These are phyloP conservation scores for Mayetiola destructor DNA, from an alignment of 2,888 invertebrate genomes.

Conservation along the genomic window DNA sequence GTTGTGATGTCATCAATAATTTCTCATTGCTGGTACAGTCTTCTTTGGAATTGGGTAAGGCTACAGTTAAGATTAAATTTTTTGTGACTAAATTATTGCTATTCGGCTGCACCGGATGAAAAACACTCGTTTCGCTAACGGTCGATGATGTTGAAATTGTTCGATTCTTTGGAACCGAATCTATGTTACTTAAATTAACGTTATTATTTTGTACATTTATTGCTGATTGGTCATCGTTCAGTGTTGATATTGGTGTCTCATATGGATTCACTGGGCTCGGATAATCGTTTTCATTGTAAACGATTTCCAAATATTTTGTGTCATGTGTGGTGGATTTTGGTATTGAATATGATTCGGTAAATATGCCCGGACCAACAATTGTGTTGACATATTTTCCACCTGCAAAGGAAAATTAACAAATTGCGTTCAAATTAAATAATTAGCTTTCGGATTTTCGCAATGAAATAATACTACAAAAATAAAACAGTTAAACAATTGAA, in stretches of 20 bases:
- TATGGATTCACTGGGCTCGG: constrained; percentile 18
- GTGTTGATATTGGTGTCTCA: constrained; percentile 20
- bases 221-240: constrained; percentile 5
- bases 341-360: constrained; percentile 20
- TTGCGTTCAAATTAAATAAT: background rate
- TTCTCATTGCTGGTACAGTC: constrained; percentile 13
- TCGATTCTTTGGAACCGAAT: constrained; percentile 13
- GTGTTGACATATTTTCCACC: constrained; percentile 14
- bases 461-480: background rate
- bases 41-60: constrained; percentile 15
- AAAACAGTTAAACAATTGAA: background rate
- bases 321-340: constrained; percentile 17
- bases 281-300: constrained; percentile 42
- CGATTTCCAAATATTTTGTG: constrained; percentile 52
- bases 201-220: background rate
- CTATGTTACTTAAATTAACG: background rate
- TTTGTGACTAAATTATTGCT: background rate
- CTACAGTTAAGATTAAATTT: constrained; percentile 14
- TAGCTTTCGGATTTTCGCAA: background rate
- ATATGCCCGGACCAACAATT: constrained; percentile 18
- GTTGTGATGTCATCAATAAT: constrained; percentile 1
- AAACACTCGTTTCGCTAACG: constrained; percentile 18
- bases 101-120: background rate
- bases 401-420: constrained; percentile 5
- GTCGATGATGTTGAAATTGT: constrained; percentile 21